Conservation (phyloP, 2,797 vertebrate genomes). For the Carcharodon carcharias region DNA sequence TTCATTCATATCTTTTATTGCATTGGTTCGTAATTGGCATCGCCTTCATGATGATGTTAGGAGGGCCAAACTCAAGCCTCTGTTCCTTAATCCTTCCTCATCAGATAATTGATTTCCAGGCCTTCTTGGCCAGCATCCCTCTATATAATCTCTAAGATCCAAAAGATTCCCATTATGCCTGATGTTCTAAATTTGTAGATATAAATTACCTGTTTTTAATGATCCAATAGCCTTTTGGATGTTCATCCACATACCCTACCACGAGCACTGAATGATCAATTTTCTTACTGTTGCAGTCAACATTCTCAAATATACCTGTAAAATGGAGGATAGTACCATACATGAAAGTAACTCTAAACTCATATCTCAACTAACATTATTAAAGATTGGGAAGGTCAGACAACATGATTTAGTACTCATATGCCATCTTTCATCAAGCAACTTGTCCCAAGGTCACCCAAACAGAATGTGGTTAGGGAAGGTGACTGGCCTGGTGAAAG, state of each 20-base stretch:
- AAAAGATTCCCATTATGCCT: neutral
- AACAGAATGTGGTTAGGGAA: neutral
- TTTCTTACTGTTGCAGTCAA: neutral
- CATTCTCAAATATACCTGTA: conserved; percentile 39
- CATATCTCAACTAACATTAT: neutral
- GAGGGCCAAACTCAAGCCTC: neutral
- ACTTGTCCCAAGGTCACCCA: neutral
- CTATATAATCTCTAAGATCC: too few relatives aligned
- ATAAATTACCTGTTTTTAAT: conserved; percentile 39
- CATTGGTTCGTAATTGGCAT: neutral
- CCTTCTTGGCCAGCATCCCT: neutral
- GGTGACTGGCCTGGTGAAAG: neutral
- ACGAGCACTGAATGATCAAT: conserved; percentile 35
- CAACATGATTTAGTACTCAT: neutral
- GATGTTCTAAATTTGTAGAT: neutral
- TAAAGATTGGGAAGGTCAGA: neutral
- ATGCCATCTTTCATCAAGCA: neutral
- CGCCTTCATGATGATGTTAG: neutral
- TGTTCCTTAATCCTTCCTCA: neutral
- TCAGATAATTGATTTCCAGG: neutral
- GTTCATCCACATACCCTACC: neutral
- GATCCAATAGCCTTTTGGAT: conserved; percentile 37
- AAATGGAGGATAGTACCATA: neutral
- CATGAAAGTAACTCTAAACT: neutral
- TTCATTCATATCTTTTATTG: too few relatives aligned